A percentile compares a stretch with the other conserved stretches of the same genome.
Conservation (phyloP, 2,888 invertebrate species). For the Caenorhabditis doughertyi region DNA sequence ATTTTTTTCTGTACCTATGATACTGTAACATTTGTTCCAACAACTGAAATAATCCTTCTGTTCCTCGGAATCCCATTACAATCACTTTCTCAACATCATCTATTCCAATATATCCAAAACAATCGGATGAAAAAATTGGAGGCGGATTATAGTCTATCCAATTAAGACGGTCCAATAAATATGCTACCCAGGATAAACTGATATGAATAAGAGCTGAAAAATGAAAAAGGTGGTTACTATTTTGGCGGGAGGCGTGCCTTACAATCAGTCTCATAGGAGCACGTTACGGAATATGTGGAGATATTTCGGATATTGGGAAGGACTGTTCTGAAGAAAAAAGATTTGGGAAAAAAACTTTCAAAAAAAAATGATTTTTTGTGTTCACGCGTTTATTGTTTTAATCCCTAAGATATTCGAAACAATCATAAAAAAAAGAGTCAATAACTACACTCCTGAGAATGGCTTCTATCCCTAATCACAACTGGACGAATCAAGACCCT, state of each 20-base stretch:
- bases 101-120: slow-evolving; percentile 57
- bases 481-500: no score
- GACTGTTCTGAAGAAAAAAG: slow-evolving; percentile 37
- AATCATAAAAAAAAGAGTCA: no score
- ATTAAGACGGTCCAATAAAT: slow-evolving; percentile 37
- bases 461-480: no score
- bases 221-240: no score
- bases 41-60: slow-evolving; percentile 62
- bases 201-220: slow-evolving; percentile 31
- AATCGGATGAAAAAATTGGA: slow-evolving; percentile 34
- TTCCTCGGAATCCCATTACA: slow-evolving; percentile 67
- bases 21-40: slow-evolving; percentile 59
- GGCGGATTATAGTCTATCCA: slow-evolving; percentile 51
- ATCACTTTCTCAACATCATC: slow-evolving; percentile 60
- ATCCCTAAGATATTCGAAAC: no score
- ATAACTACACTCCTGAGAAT: no score
- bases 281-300: slow-evolving; percentile 9
- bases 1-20: slow-evolving; percentile 29
- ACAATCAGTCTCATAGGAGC: slow-evolving; percentile 48
- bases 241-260: background rate
- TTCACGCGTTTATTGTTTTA: background rate
- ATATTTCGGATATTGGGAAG: slow-evolving; percentile 1
- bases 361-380: background rate
- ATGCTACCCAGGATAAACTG: slow-evolving; percentile 39
- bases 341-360: background rate